Conservation (phyloP, 1,140 invertebrate species). For the Euwallacea fornicatus region DNA sequence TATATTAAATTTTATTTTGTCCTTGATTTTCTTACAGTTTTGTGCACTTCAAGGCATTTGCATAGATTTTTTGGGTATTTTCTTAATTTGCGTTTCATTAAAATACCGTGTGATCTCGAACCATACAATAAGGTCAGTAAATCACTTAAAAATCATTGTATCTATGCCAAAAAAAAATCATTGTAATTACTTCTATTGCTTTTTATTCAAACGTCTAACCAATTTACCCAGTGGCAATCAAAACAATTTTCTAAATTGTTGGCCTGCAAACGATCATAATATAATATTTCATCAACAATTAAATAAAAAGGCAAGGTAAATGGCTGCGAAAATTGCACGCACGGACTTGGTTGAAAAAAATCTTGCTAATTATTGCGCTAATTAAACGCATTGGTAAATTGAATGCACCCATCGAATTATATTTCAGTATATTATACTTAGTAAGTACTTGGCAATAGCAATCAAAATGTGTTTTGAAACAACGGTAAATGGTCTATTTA, state of each 20-base stretch:
- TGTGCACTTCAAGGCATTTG: no score
- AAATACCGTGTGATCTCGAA: no score
- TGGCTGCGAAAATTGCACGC: neutral
- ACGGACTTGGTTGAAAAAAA: neutral
- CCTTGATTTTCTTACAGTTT: no score
- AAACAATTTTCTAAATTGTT: neutral
- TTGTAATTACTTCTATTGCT: no score
- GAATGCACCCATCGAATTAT: conserved; percentile 15
- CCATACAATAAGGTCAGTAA: no score
- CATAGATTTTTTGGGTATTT: no score
- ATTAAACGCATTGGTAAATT: conserved; percentile 15
- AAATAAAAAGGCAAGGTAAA: conserved; percentile 4
- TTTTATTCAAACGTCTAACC: no score
- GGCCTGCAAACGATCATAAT: neutral
- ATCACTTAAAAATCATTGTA: no score
- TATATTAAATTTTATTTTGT: no score
- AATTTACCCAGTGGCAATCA: neutral
- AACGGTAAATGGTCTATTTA: conserved; percentile 12
- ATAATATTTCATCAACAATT: conserved; percentile 5
- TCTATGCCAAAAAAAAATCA: no score
- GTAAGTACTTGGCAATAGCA: conserved; percentile 2
- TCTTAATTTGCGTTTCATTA: no score
- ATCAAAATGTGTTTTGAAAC: conserved; percentile 4
- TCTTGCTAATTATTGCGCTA: conserved; percentile 14
- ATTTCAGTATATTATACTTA: neutral